Conservation (phyloP, 2,797 vertebrate species). For the Diceros bicornis region DNA sequence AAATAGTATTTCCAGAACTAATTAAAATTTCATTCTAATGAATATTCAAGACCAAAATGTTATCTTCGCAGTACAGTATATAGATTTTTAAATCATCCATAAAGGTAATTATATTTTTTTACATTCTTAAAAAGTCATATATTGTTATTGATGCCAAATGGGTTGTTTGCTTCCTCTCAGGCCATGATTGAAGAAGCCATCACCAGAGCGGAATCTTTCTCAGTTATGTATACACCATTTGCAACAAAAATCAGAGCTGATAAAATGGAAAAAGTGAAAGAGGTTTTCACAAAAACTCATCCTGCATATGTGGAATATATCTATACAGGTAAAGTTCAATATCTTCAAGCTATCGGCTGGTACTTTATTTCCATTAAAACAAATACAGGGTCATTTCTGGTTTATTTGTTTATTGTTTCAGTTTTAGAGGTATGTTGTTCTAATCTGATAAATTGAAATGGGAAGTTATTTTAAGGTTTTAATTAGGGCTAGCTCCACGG, state of each 20-base stretch:
- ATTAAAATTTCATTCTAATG: conserved; percentile 90
- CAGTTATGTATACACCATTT: conserved; percentile 89
- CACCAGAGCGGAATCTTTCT: conserved; percentile 86
- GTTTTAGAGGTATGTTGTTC: neutral
- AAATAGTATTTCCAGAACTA: conserved; percentile 89
- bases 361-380: neutral
- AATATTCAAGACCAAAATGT: conserved; percentile 89
- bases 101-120: conserved; percentile 84
- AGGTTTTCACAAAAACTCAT: conserved; percentile 87
- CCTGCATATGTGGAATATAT: conserved; percentile 86
- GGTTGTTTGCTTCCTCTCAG: conserved; percentile 83
- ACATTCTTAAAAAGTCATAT: conserved; percentile 76
- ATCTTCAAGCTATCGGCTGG: too few relatives aligned
- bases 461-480: conserved; percentile 19
- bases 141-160: conserved; percentile 62
- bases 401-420: neutral
- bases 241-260: conserved; percentile 83
- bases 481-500: neutral
- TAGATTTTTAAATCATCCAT: conserved; percentile 88
- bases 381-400: neutral
- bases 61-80: conserved; percentile 90
- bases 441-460: neutral
- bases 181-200: conserved; percentile 90
- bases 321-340: conserved; percentile 88
- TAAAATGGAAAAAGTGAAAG: conserved; percentile 86